Base-by-base conservation (phyloP, 2,888 invertebrate species). In the Pollenia labialis region DNA sequence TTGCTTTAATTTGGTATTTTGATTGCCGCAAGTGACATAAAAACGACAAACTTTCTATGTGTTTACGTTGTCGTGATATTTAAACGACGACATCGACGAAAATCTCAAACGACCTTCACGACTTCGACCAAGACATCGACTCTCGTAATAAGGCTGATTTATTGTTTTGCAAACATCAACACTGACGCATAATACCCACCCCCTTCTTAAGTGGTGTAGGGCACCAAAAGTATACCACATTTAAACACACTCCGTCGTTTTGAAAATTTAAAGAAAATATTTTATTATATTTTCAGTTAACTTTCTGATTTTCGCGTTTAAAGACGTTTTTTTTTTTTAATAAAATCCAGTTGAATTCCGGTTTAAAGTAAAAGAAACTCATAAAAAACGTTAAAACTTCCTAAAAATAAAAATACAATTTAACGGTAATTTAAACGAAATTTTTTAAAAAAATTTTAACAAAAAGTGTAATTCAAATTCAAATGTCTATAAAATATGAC, bases 281-380 rank as follows among this genome's bases (percentile, higher is more conserved):
- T 82, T 85, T 80, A 82, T 75, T 87, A 88, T 68, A 80, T 85
- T 85, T 86, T 92, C 90, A 92, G 92, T 92, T 91, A 92, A 92
- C 92, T 92, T 92, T 92, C 91, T 89, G 92, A 92, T 92, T 92
- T 92, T 91, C 92, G 91, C 91, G 92, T 89, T 91, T 87, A 85
- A 90, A 92, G 92, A 92, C 92, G 92, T 91, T 90, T 85, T 88
- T 90, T n/a, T 85, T 88, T 89, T 71, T 72, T 52, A 68, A 64
- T 18, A 77, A 56, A 74, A 64, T 64, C n/a, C 42, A 80, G 16
- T 23, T 62, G 16, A 60, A 85, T 80, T 80, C 79, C 84, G 84
- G 84, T 75, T 81, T 68, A 12, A 77, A 62, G 1, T 16, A 42
- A 44, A 68, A 46, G 44, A 54, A 75, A 75, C n/a, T 46, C 11